A percentile compares a stretch with the other conserved stretches of the same genome.
Evolutionary conservation across 2,113 vertebrate genomes (phyloP).

Genomic region (Gymnobelideus leadbeateri): DNA sequence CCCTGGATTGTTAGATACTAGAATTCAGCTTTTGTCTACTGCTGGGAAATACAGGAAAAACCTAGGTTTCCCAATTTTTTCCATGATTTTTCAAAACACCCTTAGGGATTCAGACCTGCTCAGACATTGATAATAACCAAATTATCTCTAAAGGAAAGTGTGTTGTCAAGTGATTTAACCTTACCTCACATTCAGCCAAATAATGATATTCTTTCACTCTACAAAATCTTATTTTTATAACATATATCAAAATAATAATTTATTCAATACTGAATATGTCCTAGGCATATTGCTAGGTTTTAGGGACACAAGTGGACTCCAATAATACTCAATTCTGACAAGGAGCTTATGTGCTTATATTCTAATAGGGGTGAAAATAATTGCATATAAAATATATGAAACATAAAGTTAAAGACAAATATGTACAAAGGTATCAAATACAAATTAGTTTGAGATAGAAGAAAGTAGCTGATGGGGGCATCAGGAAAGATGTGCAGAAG

Average conservation of each 20-base stretch:
- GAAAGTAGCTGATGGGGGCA: background rate
- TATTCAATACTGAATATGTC: background rate
- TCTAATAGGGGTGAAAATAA: background rate
- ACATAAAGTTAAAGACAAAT: background rate
- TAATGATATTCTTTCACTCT: background rate
- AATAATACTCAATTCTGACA: too few relatives aligned
- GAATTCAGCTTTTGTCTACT: too few relatives aligned
- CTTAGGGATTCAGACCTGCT: background rate
- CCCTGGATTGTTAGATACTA: too few relatives aligned
- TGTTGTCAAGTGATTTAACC: background rate
- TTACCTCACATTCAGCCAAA: background rate
- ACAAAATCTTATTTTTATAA: background rate
- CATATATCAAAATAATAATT: background rate
- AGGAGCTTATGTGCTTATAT: background rate
- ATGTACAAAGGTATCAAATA: background rate
- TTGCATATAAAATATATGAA: background rate
- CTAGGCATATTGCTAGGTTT: background rate
- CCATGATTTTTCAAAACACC: background rate
- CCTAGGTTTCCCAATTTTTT: background rate
- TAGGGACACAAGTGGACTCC: too few relatives aligned
- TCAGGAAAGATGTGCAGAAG: background rate
- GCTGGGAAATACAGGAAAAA: too few relatives aligned
- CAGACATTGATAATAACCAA: background rate
- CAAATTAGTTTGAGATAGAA: background rate
- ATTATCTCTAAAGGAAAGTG: background rate